These are phyloP conservation scores for Sepiola atlantica DNA, from an alignment of 2,888 invertebrate genomes.

Conservation along the genomic window DNA sequence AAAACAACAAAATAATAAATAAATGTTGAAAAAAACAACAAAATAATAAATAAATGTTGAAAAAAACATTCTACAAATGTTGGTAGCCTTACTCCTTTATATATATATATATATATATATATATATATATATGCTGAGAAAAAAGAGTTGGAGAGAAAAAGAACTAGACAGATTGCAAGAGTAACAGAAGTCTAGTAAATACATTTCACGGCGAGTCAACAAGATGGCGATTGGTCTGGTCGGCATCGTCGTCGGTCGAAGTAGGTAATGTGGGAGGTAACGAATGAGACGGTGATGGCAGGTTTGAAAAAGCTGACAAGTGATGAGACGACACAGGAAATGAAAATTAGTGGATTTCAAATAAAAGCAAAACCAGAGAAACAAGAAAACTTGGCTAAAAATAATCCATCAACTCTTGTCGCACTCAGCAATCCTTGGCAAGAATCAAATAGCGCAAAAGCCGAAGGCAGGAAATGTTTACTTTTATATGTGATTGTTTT, in stretches of 20 bases:
- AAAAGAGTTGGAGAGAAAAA: too few relatives aligned
- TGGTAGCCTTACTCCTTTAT: too few relatives aligned
- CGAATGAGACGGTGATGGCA: background rate
- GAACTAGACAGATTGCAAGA: too few relatives aligned
- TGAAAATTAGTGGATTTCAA: background rate
- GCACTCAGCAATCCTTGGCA: background rate
- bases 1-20: too few relatives aligned
- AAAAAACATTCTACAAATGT: too few relatives aligned
- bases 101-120: too few relatives aligned
- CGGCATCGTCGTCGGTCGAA: background rate
- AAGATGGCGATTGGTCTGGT: background rate
- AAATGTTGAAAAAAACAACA: too few relatives aligned
- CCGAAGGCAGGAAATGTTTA: background rate
- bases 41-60: too few relatives aligned
- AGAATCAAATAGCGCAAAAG: background rate
- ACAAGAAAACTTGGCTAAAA: background rate
- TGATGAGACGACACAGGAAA: background rate
- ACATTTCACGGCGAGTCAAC: too few relatives aligned
- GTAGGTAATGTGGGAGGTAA: background rate
- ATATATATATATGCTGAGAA: too few relatives aligned
- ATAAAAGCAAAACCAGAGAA: background rate
- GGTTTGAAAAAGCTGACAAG: background rate
- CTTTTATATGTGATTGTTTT: background rate
- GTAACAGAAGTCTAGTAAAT: too few relatives aligned
- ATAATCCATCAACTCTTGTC: background rate